Percentiles rank a stretch among this genome's conserved stretches.
These are phyloP conservation scores for Triops longicaudatus DNA, from an alignment of 1,140 invertebrate species.

Conservation along the genomic window DNA sequence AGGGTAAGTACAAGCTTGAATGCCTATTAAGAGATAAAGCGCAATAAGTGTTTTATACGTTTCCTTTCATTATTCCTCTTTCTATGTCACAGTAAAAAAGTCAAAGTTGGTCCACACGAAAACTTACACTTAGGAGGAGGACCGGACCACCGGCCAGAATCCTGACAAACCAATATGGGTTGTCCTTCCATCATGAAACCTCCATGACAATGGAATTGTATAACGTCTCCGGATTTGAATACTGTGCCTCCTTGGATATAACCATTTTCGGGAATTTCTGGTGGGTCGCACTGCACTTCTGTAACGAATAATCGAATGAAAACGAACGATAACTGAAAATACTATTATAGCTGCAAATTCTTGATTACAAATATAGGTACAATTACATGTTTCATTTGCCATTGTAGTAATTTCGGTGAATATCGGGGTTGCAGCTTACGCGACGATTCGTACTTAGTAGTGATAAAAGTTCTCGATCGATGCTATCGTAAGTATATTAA, in stretches of 20 bases:
- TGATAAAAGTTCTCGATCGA: too few species aligned
- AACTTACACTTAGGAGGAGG: slow-evolving; percentile 71
- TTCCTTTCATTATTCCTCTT: background rate
- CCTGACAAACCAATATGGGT: slow-evolving; percentile 73
- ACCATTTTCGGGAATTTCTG: slow-evolving; percentile 60
- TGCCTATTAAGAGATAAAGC: slow-evolving; percentile 44
- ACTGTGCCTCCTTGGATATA: slow-evolving; percentile 61
- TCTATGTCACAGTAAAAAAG: too few species aligned
- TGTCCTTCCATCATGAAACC: slow-evolving; percentile 81
- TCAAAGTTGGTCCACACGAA: background rate
- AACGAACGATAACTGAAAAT: too few species aligned
- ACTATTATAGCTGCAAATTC: too few species aligned
- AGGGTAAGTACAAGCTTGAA: slow-evolving; percentile 73
- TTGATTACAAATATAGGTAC: too few species aligned
- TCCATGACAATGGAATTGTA: slow-evolving; percentile 75
- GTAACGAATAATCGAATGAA: too few species aligned
- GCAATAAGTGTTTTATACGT: background rate
- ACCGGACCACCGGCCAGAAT: slow-evolving; percentile 77
- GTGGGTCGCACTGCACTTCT: slow-evolving; percentile 67
- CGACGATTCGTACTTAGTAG: too few species aligned
- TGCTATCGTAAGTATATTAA: too few species aligned
- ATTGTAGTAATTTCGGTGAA: too few species aligned
- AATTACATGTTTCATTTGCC: too few species aligned
- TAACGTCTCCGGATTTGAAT: slow-evolving; percentile 69
- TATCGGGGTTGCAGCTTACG: too few species aligned